Evolutionary conservation across 2,888 invertebrate genomes (phyloP).

Genomic region (Stenotaenia linearis): DNA sequence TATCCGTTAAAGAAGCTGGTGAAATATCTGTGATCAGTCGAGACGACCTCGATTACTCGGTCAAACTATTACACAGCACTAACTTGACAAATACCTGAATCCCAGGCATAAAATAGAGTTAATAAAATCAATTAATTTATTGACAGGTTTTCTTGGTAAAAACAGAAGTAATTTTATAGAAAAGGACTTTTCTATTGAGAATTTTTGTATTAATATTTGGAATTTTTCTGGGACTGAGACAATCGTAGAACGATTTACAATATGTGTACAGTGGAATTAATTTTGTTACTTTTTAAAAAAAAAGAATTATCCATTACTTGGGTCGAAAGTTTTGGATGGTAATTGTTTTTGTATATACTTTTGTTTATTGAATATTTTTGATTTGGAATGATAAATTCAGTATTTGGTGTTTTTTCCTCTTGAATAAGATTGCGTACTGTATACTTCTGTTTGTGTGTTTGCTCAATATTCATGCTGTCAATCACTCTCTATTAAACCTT

Average conservation of each 20-base stretch:
- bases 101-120: not conserved
- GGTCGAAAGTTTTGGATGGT: no score
- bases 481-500: not conserved
- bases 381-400: not conserved
- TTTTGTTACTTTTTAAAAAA: not conserved
- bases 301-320: no score
- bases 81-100: not conserved
- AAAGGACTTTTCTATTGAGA: not conserved
- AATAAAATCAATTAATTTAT: constrained; percentile 2
- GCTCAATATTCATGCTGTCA: not conserved
- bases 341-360: not conserved
- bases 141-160: not conserved
- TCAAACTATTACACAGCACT: not conserved
- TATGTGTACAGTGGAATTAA: not conserved
- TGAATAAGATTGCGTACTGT: not conserved
- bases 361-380: not conserved
- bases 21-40: not conserved
- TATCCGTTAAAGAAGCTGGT: not conserved
- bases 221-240: not conserved
- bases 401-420: not conserved
- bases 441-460: not conserved
- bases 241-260: not conserved
- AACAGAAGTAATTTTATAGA: no score
- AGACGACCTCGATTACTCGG: not conserved
- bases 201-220: not conserved